These are phyloP conservation scores for Agrotis ipsilon DNA, from an alignment of 2,888 invertebrate species.

Conservation along the genomic window DNA sequence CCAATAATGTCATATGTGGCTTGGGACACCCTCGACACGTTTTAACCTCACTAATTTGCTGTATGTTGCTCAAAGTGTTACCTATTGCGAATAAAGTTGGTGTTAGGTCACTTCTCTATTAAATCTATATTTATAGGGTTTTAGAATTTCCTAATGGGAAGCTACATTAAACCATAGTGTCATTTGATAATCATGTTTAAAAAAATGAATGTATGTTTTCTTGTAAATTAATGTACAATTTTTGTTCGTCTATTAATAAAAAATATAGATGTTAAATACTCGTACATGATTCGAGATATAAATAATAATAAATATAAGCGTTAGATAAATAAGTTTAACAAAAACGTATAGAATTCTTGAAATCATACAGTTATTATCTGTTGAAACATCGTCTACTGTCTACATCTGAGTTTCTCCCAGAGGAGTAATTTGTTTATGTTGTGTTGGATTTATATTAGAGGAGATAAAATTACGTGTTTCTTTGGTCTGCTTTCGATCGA, in stretches of 20 bases:
- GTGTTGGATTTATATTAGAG: background rate
- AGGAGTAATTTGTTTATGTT: background rate
- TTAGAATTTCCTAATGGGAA: too few species aligned
- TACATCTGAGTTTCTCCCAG: background rate
- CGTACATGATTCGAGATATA: background rate
- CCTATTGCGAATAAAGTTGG: background rate
- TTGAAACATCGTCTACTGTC: background rate
- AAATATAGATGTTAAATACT: background rate
- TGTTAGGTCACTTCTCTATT: background rate
- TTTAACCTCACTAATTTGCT: background rate
- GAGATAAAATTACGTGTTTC: too few species aligned
- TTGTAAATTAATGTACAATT: too few species aligned
- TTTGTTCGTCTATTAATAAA: too few species aligned
- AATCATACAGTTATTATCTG: background rate
- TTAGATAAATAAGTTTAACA: too few species aligned
- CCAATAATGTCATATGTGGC: background rate
- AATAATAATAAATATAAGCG: too few species aligned
- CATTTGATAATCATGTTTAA: too few species aligned
- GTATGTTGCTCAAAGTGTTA: background rate
- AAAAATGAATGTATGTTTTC: too few species aligned
- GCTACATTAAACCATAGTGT: too few species aligned
- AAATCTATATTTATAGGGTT: background rate
- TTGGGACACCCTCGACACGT: conserved; percentile 6
- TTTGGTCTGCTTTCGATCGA: too few species aligned
- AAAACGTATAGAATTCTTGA: background rate